Evolutionary conservation across 2,888 invertebrate genomes (phyloP).

Genomic region (Sympetrum striolatum): DNA sequence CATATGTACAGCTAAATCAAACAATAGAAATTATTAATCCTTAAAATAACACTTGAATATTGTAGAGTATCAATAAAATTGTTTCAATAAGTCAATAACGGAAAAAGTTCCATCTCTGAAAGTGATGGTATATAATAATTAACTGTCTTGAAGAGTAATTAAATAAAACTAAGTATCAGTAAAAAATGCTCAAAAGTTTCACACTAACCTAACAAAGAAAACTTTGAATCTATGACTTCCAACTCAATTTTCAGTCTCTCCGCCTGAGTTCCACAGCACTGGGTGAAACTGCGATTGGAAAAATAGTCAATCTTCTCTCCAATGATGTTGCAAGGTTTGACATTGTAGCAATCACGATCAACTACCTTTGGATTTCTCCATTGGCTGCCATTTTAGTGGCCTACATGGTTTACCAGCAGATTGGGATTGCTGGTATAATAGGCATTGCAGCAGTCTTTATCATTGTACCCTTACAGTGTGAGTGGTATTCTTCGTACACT

Average conservation of each 20-base stretch:
- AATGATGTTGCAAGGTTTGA: constrained; percentile 68
- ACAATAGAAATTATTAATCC: no score
- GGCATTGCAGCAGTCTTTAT: constrained; percentile 60
- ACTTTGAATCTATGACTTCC: background rate
- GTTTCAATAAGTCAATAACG: no score
- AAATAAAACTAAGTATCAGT: no score
- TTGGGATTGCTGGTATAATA: constrained; percentile 58
- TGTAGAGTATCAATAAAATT: no score
- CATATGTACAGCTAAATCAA: no score
- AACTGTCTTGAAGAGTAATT: no score
- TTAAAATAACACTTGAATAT: no score
- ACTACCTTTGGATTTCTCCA: constrained; percentile 65
- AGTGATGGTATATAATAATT: no score
- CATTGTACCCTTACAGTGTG: constrained; percentile 42
- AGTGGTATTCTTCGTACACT: background rate
- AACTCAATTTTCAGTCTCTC: constrained; percentile 49
- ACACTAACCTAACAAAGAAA: no score
- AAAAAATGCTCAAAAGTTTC: no score
- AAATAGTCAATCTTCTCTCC: constrained; percentile 66
- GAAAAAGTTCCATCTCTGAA: no score
- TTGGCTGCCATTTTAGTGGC: constrained; percentile 61
- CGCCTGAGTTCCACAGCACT: constrained; percentile 61
- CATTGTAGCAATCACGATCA: constrained; percentile 61
- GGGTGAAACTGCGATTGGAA: constrained; percentile 64
- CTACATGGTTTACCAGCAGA: constrained; percentile 57